phyloP scores from a whole-genome alignment of 2,797 vertebrate species.

The Lagothrix lagotricha region DNA sequence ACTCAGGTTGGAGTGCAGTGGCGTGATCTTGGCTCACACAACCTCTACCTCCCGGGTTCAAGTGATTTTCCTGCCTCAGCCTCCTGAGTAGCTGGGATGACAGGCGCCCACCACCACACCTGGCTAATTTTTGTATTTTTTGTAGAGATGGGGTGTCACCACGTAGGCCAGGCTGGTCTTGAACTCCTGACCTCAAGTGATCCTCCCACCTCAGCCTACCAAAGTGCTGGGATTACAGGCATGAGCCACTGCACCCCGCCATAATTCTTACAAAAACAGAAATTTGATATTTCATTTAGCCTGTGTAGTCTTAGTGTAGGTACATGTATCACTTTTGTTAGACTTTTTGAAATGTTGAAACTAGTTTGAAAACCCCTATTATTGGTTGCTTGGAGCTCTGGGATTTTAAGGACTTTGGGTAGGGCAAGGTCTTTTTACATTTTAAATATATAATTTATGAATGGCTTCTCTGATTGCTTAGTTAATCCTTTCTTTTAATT shows the following conservation, averaged over 20 bases:
- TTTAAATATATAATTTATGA: not conserved
- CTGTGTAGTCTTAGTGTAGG: not conserved
- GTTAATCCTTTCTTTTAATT: not conserved
- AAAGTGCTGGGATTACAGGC: too few species aligned
- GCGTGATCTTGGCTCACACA: too few species aligned
- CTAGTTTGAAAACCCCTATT: not conserved
- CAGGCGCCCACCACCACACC: too few species aligned
- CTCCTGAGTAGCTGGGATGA: too few species aligned
- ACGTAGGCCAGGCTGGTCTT: too few species aligned
- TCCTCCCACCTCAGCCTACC: rapidly evolving
- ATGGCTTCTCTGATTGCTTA: not conserved
- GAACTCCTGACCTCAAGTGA: too few species aligned
- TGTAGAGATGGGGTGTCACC: too few species aligned
- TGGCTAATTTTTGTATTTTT: too few species aligned
- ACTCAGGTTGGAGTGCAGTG: too few species aligned
- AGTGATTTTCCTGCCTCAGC: too few species aligned
- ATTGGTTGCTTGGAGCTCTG: not conserved
- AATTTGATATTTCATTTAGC: not conserved
- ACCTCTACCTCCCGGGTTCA: too few species aligned
- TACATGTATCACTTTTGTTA: not conserved
- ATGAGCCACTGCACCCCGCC: too few species aligned
- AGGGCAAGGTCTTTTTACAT: not conserved
- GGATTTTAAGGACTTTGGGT: not conserved
- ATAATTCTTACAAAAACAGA: conserved; percentile 1
- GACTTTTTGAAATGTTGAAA: not conserved